phyloP scores from a whole-genome alignment of 2,113 vertebrate genomes.

The Larimichthys polyactis region DNA sequence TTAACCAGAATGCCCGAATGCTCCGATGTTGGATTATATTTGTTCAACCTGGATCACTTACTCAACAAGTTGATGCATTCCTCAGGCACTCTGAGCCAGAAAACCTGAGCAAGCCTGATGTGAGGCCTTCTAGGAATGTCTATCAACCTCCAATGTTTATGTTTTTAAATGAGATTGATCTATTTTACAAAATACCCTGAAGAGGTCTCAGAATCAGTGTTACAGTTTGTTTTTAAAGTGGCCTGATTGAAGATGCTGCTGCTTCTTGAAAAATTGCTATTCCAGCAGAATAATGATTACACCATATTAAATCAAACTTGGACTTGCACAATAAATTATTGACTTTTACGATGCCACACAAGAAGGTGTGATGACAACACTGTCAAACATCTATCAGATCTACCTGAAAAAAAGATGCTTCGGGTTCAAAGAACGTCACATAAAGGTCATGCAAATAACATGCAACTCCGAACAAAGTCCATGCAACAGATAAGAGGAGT shows the following conservation, averaged over 20 bases:
- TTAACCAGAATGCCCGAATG: background rate
- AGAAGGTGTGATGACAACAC: background rate
- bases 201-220: background rate
- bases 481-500: constrained; percentile 29
- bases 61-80: background rate
- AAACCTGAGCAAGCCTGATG: background rate
- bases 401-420: background rate
- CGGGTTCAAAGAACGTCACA: background rate
- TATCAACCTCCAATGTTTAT: too few species aligned
- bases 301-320: background rate
- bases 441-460: background rate
- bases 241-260: background rate
- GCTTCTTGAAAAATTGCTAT: background rate
- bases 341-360: background rate
- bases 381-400: background rate
- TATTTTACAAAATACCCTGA: background rate
- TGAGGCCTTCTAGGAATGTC: background rate
- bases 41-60: background rate
- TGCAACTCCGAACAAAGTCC: constrained; percentile 15
- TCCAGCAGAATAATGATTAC: constrained; percentile 6
- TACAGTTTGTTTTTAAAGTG: background rate
- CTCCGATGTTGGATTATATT: background rate
- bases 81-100: too few species aligned
- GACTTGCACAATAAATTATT: background rate
- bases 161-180: background rate